phyloP scores from a whole-genome alignment of 2,113 vertebrate species.

The Galbula dea region DNA sequence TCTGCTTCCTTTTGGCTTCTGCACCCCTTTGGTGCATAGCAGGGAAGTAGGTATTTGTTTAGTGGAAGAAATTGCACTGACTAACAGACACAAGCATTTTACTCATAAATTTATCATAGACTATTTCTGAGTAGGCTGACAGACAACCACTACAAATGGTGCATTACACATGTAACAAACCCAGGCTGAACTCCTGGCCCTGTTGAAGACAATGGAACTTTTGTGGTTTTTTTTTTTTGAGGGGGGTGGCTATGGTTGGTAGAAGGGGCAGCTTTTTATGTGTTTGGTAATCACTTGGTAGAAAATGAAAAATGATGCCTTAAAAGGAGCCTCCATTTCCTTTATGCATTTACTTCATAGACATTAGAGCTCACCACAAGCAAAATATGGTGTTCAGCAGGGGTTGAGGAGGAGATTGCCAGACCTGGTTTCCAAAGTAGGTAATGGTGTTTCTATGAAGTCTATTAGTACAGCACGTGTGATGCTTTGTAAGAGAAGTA shows the following conservation, averaged over 20 bases:
- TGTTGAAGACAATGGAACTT: not conserved
- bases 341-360: not conserved
- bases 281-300: constrained; percentile 31
- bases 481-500: no score
- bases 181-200: constrained; percentile 39
- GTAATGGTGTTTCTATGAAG: not conserved
- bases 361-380: not conserved
- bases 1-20: constrained; percentile 75
- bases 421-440: constrained; percentile 38
- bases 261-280: not conserved
- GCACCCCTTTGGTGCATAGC: constrained; percentile 72
- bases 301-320: constrained; percentile 8
- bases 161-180: constrained; percentile 60
- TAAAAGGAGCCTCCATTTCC: constrained; percentile 9
- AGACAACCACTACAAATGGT: constrained; percentile 52
- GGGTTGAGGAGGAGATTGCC: constrained; percentile 36
- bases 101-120: constrained; percentile 55
- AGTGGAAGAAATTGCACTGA: constrained; percentile 66
- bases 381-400: not conserved
- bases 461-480: not conserved
- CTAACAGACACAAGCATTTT: constrained; percentile 61
- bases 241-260: not conserved
- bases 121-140: constrained; percentile 44
- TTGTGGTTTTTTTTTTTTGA: not conserved
- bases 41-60: constrained; percentile 70